These are phyloP conservation scores for Nymphalis polychloros DNA, from an alignment of 2,888 invertebrate species.

Conservation along the genomic window DNA sequence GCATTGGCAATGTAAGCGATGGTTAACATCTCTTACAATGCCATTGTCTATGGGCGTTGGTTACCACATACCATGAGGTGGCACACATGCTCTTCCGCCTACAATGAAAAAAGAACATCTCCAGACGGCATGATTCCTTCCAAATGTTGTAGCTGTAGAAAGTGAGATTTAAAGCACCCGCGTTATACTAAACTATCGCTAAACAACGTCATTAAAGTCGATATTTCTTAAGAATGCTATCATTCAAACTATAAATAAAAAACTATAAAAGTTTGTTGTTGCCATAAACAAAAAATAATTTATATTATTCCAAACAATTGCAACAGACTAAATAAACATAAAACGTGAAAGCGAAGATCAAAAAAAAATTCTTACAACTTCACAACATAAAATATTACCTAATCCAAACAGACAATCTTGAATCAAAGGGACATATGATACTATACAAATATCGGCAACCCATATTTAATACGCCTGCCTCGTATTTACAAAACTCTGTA, in stretches of 20 bases:
- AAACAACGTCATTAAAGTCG: not conserved
- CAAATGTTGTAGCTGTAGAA: too few species aligned
- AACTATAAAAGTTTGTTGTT: not conserved
- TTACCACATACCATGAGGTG: too few species aligned
- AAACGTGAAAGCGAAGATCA: conserved; percentile 12
- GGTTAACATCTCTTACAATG: too few species aligned
- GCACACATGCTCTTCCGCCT: too few species aligned
- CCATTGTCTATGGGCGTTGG: too few species aligned
- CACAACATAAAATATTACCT: conserved; percentile 11
- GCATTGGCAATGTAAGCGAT: too few species aligned
- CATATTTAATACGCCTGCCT: conserved; percentile 19
- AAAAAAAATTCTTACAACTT: not conserved
- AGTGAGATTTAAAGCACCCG: too few species aligned
- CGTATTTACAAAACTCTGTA: conserved; percentile 23
- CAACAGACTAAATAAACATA: conserved; percentile 16
- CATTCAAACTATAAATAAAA: not conserved
- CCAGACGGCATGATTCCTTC: too few species aligned
- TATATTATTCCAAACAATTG: conserved; percentile 19
- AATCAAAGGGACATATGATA: conserved; percentile 28
- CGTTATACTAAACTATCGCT: too few species aligned
- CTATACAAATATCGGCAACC: conserved; percentile 29
- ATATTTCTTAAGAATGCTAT: not conserved
- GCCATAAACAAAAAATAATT: conserved; percentile 6
- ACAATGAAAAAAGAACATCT: too few species aligned
- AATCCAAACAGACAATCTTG: conserved; percentile 28